Conservation (phyloP, 2,113 vertebrate genomes). For the Ammodytes marinus region DNA sequence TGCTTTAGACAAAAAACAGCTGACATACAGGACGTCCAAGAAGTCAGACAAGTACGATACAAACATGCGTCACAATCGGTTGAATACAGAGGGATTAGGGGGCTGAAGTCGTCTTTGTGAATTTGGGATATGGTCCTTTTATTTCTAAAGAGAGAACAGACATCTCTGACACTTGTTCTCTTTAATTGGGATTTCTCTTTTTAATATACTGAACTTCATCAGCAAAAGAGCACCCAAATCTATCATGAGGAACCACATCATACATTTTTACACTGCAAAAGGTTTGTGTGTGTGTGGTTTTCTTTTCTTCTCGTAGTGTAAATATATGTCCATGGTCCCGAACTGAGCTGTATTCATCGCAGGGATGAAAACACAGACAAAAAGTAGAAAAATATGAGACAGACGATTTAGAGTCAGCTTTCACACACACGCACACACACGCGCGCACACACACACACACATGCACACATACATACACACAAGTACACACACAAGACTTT, state of each 20-base stretch:
- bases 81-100: conserved; percentile 56
- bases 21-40: conserved; percentile 79
- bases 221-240: conserved; percentile 69
- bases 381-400: conserved; percentile 73
- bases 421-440: conserved; percentile 13
- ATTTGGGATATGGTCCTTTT: conserved; percentile 38
- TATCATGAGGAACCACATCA: conserved; percentile 49
- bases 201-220: conserved; percentile 36
- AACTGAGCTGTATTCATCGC: conserved; percentile 65
- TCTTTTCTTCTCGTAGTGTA: conserved; percentile 39
- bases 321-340: conserved; percentile 68
- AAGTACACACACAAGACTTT: neutral
- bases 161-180: conserved; percentile 26
- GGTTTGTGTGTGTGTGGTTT: conserved; percentile 42
- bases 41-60: conserved; percentile 80
- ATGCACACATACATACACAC: neutral
- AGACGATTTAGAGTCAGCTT: conserved; percentile 59
- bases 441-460: conserved; percentile 13
- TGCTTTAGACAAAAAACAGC: conserved; percentile 77
- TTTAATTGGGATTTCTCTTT: conserved; percentile 14
- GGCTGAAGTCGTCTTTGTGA: conserved; percentile 28
- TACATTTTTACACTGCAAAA: conserved; percentile 59
- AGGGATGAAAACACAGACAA: conserved; percentile 66
- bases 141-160: conserved; percentile 41
- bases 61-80: conserved; percentile 79